A percentile compares a stretch with the other conserved stretches of the same genome.
Evolutionary conservation across 2,888 invertebrate species (phyloP).

Genomic region (Luffia ferchaultella): DNA sequence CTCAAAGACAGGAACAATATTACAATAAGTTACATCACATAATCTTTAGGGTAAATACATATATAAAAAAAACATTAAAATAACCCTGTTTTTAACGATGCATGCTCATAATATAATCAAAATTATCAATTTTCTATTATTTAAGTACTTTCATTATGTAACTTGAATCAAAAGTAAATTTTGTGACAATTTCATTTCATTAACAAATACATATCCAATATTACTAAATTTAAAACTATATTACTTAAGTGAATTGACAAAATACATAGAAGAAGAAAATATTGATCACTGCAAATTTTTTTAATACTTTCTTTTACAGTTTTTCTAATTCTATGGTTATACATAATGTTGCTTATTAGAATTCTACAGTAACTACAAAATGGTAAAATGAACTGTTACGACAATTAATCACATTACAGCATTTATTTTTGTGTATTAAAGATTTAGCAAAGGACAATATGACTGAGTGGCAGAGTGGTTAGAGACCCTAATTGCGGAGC

Average conservation of each 20-base stretch:
- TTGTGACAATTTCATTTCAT: background rate
- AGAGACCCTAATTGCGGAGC: too few relatives aligned
- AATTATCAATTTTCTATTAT: background rate
- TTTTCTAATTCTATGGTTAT: background rate
- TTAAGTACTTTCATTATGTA: background rate
- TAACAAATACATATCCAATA: background rate
- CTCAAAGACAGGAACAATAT: background rate
- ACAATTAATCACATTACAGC: too few relatives aligned
- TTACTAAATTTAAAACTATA: background rate
- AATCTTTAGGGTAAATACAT: too few relatives aligned
- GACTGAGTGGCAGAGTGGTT: too few relatives aligned
- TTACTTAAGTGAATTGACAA: background rate
- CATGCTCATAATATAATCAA: background rate
- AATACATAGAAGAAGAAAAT: background rate
- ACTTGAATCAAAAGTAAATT: too few relatives aligned
- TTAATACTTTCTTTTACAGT: background rate
- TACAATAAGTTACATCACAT: too few relatives aligned
- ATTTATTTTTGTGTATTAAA: too few relatives aligned
- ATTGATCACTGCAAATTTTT: background rate
- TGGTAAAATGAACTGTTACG: background rate
- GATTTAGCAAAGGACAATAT: too few relatives aligned
- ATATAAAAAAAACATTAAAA: background rate
- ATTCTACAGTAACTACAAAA: background rate
- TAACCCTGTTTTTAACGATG: background rate
- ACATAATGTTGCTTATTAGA: background rate